phyloP scores from a whole-genome alignment of 2,113 vertebrate genomes.

The Cepphus grylle region DNA sequence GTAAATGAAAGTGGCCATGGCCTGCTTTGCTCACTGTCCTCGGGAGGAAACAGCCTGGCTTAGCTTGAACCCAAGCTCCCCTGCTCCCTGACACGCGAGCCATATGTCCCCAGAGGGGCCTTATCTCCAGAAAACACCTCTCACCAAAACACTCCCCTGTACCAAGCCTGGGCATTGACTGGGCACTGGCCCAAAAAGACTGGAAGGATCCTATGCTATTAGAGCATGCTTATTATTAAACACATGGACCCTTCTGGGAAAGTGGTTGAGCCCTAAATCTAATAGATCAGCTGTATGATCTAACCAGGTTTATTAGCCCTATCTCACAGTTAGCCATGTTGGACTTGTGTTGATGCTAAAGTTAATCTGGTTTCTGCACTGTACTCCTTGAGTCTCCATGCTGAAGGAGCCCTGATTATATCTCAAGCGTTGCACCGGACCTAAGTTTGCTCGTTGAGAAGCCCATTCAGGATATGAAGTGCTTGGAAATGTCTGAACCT shows the following conservation, averaged over 20 bases:
- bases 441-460: background rate
- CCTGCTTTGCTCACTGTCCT: background rate
- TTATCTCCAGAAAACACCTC: background rate
- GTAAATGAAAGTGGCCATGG: background rate
- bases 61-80: background rate
- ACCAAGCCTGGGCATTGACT: background rate
- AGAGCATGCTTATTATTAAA: background rate
- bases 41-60: background rate
- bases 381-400: background rate
- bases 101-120: background rate
- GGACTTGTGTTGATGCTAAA: background rate
- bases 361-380: background rate
- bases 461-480: background rate
- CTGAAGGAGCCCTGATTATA: background rate
- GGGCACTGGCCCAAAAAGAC: background rate
- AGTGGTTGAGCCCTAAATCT: background rate
- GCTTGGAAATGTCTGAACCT: background rate
- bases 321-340: background rate
- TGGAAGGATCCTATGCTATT: background rate
- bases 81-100: background rate
- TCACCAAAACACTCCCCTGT: background rate
- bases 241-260: background rate
- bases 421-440: background rate
- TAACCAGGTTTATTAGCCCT: background rate
- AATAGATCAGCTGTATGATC: background rate